A percentile compares a stretch with the other conserved stretches of the same genome.
phyloP scores from a whole-genome alignment of 2,888 invertebrate genomes.

The Antheraea assamensis region DNA sequence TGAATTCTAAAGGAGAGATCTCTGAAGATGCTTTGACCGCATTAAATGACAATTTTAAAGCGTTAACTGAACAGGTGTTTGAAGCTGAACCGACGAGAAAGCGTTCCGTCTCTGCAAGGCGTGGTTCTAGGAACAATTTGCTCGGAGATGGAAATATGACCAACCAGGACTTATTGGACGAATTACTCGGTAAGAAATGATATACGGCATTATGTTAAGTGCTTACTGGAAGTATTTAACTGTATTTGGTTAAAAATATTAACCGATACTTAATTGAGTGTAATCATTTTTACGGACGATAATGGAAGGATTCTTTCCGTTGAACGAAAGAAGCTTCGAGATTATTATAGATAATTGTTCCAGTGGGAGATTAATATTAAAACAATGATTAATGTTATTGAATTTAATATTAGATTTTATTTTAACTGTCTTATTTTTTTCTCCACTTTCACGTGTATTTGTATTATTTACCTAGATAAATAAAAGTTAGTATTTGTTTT shows the following conservation, averaged over 20 bases:
- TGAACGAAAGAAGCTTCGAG: neutral
- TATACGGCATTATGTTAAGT: conserved; percentile 37
- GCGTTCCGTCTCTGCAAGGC: conserved; percentile 60
- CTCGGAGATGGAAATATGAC: conserved; percentile 67
- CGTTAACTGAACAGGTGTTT: conserved; percentile 62
- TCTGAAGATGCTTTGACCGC: conserved; percentile 60
- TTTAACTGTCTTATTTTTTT: neutral
- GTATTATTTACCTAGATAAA: neutral
- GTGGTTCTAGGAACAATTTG: conserved; percentile 50
- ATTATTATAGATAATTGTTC: neutral
- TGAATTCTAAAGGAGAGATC: conserved; percentile 61
- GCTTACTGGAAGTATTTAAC: neutral
- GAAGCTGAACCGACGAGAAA: conserved; percentile 54
- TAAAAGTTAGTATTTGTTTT: neutral
- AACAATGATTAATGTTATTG: neutral
- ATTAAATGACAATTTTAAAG: conserved; percentile 72
- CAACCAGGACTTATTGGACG: conserved; percentile 71
- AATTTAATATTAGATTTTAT: neutral
- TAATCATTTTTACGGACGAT: neutral
- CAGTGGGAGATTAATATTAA: neutral
- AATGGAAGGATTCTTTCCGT: neutral
- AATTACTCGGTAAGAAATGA: conserved; percentile 75
- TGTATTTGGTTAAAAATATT: neutral
- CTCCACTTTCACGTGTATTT: neutral
- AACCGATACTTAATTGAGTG: neutral